Percentiles rank a stretch among this genome's conserved stretches.
These are phyloP conservation scores for Lepilemur ruficaudatus DNA, from an alignment of 2,797 vertebrate genomes.

Conservation along the genomic window DNA sequence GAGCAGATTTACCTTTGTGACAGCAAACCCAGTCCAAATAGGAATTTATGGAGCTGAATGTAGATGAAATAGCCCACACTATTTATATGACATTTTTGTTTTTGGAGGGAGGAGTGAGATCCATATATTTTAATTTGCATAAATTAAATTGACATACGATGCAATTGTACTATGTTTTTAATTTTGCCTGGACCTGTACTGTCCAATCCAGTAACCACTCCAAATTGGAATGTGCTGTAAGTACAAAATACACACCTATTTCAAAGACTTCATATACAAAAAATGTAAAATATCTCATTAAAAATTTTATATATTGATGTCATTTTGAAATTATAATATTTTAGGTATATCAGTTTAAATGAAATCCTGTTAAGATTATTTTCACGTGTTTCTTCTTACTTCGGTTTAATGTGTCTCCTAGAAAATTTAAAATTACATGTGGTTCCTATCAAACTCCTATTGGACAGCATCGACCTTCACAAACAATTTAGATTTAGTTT, in stretches of 20 bases:
- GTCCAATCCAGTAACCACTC: background rate
- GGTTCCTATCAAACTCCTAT: background rate
- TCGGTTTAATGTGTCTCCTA: background rate
- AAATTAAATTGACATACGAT: background rate
- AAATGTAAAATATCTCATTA: background rate
- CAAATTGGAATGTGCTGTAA: background rate
- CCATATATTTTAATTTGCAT: background rate
- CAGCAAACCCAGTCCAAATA: background rate
- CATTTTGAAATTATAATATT: conserved; percentile 7
- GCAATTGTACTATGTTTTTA: background rate
- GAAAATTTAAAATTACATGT: background rate
- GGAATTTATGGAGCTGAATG: background rate
- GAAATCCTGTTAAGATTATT: background rate
- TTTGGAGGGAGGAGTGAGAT: background rate
- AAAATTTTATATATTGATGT: background rate
- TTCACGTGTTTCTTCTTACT: background rate
- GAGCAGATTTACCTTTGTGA: background rate
- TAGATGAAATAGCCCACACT: background rate
- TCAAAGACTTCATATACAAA: background rate
- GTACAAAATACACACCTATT: background rate
- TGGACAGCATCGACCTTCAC: background rate
- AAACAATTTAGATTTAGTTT: background rate
- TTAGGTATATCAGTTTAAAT: background rate
- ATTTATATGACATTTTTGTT: background rate
- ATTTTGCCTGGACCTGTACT: background rate